Conservation (phyloP, 2,113 vertebrate genomes). For the Petrocephalus microphthalmus region DNA sequence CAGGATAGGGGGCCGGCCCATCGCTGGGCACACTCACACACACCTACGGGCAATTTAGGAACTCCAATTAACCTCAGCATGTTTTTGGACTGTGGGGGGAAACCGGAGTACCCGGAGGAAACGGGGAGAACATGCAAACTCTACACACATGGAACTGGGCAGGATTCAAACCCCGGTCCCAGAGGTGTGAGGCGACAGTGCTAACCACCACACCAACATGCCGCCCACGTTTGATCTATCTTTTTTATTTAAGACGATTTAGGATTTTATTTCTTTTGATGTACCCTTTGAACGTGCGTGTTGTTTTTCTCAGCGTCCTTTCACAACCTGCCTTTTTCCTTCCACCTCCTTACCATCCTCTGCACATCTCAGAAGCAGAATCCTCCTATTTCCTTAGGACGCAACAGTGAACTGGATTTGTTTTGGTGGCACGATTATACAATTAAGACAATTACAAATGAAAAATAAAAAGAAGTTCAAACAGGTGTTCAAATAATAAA, state of each 20-base stretch:
- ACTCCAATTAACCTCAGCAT: too few species aligned
- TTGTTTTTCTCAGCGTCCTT: background rate
- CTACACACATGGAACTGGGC: too few species aligned
- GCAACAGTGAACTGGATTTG: background rate
- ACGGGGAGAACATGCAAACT: too few species aligned
- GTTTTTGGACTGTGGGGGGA: too few species aligned
- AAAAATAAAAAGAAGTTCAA: background rate
- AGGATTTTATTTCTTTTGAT: background rate
- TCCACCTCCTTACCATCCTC: background rate
- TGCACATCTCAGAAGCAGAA: background rate
- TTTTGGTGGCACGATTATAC: background rate
- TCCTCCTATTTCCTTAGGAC: background rate
- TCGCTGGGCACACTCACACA: too few species aligned
- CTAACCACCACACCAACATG: too few species aligned
- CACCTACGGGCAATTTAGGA: too few species aligned
- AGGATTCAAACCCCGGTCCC: too few species aligned
- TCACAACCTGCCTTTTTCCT: background rate
- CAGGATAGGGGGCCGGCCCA: too few species aligned
- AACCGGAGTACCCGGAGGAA: too few species aligned
- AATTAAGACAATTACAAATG: background rate
- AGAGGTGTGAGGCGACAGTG: too few species aligned
- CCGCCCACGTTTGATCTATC: background rate
- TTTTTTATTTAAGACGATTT: background rate
- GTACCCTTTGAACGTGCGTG: background rate
- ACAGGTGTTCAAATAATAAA: background rate